phyloP scores from a whole-genome alignment of 2,888 invertebrate species.

The Andricus curvator region DNA sequence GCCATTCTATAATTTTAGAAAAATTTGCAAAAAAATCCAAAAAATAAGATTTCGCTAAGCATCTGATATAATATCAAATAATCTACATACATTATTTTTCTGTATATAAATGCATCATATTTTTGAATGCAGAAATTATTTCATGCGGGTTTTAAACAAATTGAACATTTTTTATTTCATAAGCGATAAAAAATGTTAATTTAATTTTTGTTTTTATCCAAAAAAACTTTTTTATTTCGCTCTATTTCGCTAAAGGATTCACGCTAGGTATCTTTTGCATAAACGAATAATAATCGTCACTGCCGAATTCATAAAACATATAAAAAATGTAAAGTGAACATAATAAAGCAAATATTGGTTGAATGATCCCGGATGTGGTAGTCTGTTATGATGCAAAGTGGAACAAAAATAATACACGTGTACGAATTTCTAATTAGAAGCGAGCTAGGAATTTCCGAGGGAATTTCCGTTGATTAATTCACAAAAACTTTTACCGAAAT shows the following conservation, averaged over 20 bases:
- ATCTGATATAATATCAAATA: too few species aligned
- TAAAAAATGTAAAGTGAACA: not conserved
- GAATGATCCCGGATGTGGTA: conserved; percentile 21
- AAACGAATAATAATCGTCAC: not conserved
- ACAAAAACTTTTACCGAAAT: not conserved
- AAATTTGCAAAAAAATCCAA: too few species aligned
- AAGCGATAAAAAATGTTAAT: too few species aligned
- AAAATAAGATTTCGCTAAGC: too few species aligned
- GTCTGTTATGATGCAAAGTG: conserved; percentile 5
- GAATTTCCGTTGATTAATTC: conserved; percentile 25
- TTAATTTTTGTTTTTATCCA: not conserved
- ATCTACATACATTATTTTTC: too few species aligned
- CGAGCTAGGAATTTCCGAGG: not conserved
- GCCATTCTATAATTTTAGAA: too few species aligned
- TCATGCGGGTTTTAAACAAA: too few species aligned
- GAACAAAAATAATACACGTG: conserved; percentile 7
- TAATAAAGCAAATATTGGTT: not conserved
- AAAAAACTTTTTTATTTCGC: conserved; percentile 43
- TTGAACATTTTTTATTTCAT: too few species aligned
- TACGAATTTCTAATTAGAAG: conserved; percentile 15
- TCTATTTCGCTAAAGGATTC: not conserved
- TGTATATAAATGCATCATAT: too few species aligned
- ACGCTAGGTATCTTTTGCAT: not conserved
- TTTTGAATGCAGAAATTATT: too few species aligned
- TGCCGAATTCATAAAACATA: not conserved